These are phyloP conservation scores for Smittia aterrima DNA, from an alignment of 2,888 invertebrate genomes.

Conservation along the genomic window DNA sequence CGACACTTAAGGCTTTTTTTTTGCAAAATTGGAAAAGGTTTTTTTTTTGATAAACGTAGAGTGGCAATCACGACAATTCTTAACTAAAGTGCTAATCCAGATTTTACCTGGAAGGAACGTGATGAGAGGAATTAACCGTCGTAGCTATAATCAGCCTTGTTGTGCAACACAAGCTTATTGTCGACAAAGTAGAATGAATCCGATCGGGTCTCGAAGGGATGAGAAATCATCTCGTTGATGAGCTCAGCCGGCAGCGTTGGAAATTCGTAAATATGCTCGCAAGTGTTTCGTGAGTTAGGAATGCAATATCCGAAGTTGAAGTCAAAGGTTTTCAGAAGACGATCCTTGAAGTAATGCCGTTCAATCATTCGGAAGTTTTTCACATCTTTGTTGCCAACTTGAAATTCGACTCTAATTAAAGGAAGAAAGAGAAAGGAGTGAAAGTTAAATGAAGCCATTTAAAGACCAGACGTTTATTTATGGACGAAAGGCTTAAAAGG, in stretches of 20 bases:
- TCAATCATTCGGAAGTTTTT: slow-evolving; percentile 98
- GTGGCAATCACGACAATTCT: too few species aligned
- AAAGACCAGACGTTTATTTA: background rate
- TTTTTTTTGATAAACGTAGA: background rate
- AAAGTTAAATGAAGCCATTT: too few species aligned
- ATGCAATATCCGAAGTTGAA: slow-evolving; percentile 99
- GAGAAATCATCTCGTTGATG: slow-evolving; percentile 95
- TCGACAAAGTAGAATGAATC: slow-evolving; percentile 99
- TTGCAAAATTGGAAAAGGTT: background rate
- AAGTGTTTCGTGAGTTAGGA: slow-evolving; percentile 94
- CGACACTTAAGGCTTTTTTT: slow-evolving; percentile 35
- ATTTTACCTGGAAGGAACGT: background rate
- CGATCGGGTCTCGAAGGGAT: slow-evolving; percentile 95
- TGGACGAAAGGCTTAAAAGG: too few species aligned
- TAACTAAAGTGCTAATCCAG: too few species aligned
- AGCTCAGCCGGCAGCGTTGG: slow-evolving; percentile 78
- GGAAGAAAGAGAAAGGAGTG: slow-evolving; percentile 47
- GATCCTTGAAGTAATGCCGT: slow-evolving; percentile 73
- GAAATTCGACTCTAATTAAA: slow-evolving; percentile 82
- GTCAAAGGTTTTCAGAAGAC: slow-evolving; percentile 93
- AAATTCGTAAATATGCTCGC: slow-evolving; percentile 99
- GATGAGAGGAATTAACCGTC: slow-evolving; percentile 60
- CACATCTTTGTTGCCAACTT: slow-evolving; percentile 88
- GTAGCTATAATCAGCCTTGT: slow-evolving; percentile 98
- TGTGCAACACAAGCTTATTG: slow-evolving; percentile 96